These are phyloP conservation scores for Anoplolepis gracilipes DNA, from an alignment of 1,140 invertebrate genomes.

Conservation along the genomic window DNA sequence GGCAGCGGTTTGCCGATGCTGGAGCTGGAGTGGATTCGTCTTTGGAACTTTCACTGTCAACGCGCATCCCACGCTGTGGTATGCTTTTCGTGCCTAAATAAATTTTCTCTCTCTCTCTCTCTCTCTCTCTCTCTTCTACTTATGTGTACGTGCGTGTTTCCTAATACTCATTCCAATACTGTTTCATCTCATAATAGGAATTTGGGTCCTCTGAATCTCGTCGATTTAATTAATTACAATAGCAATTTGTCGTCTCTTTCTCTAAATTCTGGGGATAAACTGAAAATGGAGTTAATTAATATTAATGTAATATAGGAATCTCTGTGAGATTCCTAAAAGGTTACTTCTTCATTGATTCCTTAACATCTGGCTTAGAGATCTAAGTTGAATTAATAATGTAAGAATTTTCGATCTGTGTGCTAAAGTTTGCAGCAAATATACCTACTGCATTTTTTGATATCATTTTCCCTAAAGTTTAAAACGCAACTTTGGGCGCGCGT, in stretches of 20 bases:
- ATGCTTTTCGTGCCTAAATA: conserved; percentile 54
- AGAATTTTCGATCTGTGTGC: no score
- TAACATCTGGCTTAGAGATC: background rate
- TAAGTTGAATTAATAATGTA: no score
- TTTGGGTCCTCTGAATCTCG: background rate
- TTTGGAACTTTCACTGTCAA: conserved; percentile 80
- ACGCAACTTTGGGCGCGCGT: background rate
- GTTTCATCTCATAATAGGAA: background rate
- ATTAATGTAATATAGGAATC: background rate
- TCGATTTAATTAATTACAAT: background rate
- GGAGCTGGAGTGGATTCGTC: conserved; percentile 8
- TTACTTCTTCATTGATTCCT: no score
- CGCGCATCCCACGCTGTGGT: conserved; percentile 71
- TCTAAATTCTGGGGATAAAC: background rate
- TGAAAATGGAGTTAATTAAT: background rate
- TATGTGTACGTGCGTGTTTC: no score
- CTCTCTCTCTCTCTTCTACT: no score
- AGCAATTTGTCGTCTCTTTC: background rate
- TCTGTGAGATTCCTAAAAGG: no score
- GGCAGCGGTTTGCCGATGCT: background rate
- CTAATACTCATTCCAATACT: no score
- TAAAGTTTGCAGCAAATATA: no score
- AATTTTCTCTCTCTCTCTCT: background rate
- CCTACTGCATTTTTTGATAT: no score
- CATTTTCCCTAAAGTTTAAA: no score